Percentiles rank a stretch among this genome's conserved stretches.
phyloP scores from a whole-genome alignment of 2,888 invertebrate genomes.

The Leptinotarsa peninsularis region DNA sequence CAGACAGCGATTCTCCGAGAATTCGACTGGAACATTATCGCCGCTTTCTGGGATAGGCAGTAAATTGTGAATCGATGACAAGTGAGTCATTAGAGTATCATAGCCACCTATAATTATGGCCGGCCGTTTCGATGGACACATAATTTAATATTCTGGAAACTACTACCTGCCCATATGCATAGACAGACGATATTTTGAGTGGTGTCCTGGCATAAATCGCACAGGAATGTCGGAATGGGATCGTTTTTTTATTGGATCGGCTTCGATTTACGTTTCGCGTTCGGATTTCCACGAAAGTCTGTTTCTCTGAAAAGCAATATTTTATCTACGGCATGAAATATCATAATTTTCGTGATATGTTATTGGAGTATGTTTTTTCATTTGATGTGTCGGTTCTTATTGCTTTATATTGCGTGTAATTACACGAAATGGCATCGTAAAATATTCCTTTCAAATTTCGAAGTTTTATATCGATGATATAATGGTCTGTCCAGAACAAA shows the following conservation, averaged over 20 bases:
- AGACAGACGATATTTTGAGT: conserved; percentile 27
- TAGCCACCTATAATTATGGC: conserved; percentile 26
- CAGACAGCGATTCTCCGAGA: conserved; percentile 12
- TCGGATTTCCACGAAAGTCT: not conserved
- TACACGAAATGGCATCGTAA: too few relatives aligned
- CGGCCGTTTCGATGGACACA: conserved; percentile 20
- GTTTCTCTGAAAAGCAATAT: conserved; percentile 16
- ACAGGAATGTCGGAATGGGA: conserved; percentile 26
- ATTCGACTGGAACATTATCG: not conserved
- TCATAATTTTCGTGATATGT: not conserved
- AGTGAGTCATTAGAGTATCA: conserved; percentile 32
- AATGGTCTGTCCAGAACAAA: too few relatives aligned
- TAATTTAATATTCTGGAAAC: conserved; percentile 38
- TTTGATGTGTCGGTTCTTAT: not conserved
- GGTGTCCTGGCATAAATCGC: conserved; percentile 25
- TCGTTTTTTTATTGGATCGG: conserved; percentile 28
- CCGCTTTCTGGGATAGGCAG: conserved; percentile 15
- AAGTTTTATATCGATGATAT: not conserved
- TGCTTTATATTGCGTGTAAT: not conserved
- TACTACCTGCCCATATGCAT: conserved; percentile 30
- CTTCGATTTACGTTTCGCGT: conserved; percentile 22
- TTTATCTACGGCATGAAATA: conserved; percentile 1
- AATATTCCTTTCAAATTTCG: not conserved
- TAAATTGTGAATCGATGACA: conserved; percentile 32
- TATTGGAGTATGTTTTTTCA: not conserved